Evolutionary conservation across 2,888 invertebrate genomes (phyloP), one percentile per base, ranked within the genome.

Genomic region (Eugnorisma glareosa): DNA sequence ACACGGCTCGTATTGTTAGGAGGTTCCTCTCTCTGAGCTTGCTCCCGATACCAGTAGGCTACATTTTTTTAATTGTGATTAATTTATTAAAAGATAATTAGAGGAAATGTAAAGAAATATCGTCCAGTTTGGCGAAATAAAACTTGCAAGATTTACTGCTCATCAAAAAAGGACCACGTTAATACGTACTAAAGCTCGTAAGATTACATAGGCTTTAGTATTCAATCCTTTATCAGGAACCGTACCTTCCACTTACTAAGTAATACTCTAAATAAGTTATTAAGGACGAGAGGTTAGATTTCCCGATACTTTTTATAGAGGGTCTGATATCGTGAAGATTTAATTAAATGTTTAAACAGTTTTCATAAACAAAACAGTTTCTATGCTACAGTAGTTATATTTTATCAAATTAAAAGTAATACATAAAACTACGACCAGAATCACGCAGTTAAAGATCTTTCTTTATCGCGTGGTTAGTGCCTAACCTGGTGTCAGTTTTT

Each of bases 181-280:
- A 61, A 61, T 67, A 40, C 28, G n/a, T 28, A 35, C 35, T 48
- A n/a, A 24, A 35, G 31, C 48, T 24, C 5, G 8, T 3, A 13
- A 28, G 51, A 66, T 75, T 66, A 37, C 45, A 48, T 35, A 43
- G 31, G 18, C 28, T 40, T 24, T 63, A 18, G 18, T 37, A 57
- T 18, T 35, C 28, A 63, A 63, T 45, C 28, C n/a, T 31, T 31
- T 67, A 67, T 57, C 37, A 28, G 21, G 31, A 61, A 40, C 15
- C 48, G 3, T 13, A n/a, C 37, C 37, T 11, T 8, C 48, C 13
- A 18, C 57, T 15, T 2, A 48, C 15, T n/a, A n/a, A 18, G 24
- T 35, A 57, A 70, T 45, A 4, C 35, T 31, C 51, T 45, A 13
- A 73, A 74, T 57, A 66, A 57, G 24, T 37, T 45, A 74, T 66